These are phyloP conservation scores for Platycheirus rosarum DNA, from an alignment of 2,888 invertebrate genomes.

Conservation along the genomic window DNA sequence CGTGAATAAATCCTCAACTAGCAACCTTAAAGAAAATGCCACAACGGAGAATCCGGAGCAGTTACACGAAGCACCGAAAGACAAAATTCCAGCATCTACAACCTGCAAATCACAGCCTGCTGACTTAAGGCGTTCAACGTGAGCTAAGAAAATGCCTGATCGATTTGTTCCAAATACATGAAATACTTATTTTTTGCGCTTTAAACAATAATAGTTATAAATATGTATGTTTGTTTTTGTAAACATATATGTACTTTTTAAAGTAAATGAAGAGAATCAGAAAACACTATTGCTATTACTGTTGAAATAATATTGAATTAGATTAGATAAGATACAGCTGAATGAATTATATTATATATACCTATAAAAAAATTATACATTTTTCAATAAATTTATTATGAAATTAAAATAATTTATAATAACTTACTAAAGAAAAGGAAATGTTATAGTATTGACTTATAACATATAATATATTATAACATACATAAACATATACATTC, in stretches of 20 bases:
- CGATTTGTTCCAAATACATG: no score
- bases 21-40: neutral
- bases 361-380: no score
- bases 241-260: no score
- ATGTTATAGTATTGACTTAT: constrained; percentile 3
- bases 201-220: constrained; percentile 1
- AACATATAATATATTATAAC: neutral
- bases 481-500: neutral
- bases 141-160: constrained; percentile 19
- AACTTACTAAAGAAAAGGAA: constrained; percentile 6
- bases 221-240: no score
- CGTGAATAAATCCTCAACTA: no score
- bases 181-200: neutral
- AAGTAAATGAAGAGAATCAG: no score
- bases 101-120: neutral
- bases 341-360: neutral
- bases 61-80: neutral
- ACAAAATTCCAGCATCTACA: neutral
- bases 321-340: constrained; percentile 2
- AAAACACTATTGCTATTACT: no score
- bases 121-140: constrained; percentile 15
- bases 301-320: no score
- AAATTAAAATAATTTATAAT: no score
- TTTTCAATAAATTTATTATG: neutral
- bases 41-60: neutral